Base-by-base conservation (phyloP, 2,113 vertebrate species). In the Myiopsitta monachus region DNA sequence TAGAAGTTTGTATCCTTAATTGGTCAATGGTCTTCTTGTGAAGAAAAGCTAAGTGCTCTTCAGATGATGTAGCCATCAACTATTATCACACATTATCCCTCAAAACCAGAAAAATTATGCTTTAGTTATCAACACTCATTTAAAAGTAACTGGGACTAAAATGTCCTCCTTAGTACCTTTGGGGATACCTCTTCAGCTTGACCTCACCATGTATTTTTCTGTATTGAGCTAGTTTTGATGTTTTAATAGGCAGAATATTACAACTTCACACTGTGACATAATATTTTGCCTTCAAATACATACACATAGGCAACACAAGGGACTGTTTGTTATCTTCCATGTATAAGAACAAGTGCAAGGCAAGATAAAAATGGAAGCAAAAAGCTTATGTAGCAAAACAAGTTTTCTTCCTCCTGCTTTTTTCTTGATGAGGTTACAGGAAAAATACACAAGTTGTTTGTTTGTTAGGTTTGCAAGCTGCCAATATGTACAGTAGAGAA, bases 401-500 rank as follows among this genome's bases (percentile, higher is more conserved):
- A 88, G 49, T 79, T 96, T 96, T 86, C 59, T 93, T 81, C 79
- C 59, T 94, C 69, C 47, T 83, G 55, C 9, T 84, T 95, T 94
- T 85, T 75, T 96, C 85, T 68, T 92, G 70, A 88, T 87, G 90
- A 93, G 36, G 61, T 73, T 92, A 76, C 24, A 75, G 68, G 78
- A 90, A 95, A 96, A 91, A 80, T 81, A 89, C n/a, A 92, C 62
- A 94, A 96, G 62, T 94, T 96, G 69, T 92, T 96, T 97, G 77
- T 94, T 97, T 96, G 88, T 83, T 94, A 76, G 38, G 51, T 78
- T 96, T 95, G 70, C 77, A 94, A 87, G 78, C 84, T 96, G 96
- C 87, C 94, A 96, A 87, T 96, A 94, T 95, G 74, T 95, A 94
- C 79, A 93, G 80, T 66, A 91, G 75, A 88, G 79, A 86, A 79